Evolutionary conservation across 1,140 invertebrate genomes (phyloP).

Genomic region (Trialeurodes vaporariorum): DNA sequence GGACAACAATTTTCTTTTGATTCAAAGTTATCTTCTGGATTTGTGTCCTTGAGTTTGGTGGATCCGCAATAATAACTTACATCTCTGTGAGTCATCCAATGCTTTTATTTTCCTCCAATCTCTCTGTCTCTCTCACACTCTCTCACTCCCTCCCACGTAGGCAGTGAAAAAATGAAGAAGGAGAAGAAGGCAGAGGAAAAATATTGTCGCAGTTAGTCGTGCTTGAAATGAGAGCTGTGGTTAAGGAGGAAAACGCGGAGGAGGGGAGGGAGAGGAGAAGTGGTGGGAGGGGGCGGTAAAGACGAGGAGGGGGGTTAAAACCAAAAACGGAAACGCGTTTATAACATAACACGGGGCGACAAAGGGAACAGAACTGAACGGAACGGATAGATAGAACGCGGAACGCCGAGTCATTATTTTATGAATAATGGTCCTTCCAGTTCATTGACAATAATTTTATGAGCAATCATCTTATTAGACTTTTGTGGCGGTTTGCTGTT

Average conservation of each 20-base stretch:
- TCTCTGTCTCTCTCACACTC: no score
- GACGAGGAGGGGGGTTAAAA: neutral
- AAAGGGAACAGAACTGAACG: neutral
- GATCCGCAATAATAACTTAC: no score
- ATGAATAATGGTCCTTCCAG: neutral
- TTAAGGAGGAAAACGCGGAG: neutral
- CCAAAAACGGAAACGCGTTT: neutral
- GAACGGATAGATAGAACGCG: no score
- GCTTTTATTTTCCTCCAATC: no score
- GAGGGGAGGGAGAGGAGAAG: no score
- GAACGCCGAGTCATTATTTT: neutral
- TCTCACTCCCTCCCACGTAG: no score
- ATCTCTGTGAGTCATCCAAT: no score
- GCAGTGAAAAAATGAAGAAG: neutral
- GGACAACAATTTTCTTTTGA: no score
- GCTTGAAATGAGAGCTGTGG: neutral
- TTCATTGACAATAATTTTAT: conserved; percentile 1
- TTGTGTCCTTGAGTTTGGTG: no score
- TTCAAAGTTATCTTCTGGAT: no score
- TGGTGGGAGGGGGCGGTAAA: no score
- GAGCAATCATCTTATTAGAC: neutral
- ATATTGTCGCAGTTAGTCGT: neutral
- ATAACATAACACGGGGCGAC: neutral
- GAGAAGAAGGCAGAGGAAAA: neutral
- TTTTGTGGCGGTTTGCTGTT: no score